Conservation (phyloP, 2,888 invertebrate species). For the Apodemia zela region DNA sequence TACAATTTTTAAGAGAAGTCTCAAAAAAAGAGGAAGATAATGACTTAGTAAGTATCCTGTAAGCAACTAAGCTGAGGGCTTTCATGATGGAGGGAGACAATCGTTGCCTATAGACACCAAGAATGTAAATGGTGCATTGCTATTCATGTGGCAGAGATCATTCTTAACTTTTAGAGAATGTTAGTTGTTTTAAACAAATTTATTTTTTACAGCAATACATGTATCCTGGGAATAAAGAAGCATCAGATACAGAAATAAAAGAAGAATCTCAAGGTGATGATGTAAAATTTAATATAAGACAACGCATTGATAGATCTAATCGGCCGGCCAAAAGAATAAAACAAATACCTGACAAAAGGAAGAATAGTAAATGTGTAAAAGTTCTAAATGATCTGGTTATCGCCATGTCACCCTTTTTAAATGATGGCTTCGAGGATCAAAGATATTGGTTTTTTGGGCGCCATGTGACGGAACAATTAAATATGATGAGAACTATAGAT, state of each 20-base stretch:
- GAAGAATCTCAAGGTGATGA: conserved; percentile 46
- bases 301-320: conserved; percentile 52
- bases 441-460: conserved; percentile 63
- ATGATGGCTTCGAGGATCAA: conserved; percentile 28
- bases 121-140: too few species aligned
- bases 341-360: conserved; percentile 31
- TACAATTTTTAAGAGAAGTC: conserved; percentile 58
- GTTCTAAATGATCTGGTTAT: conserved; percentile 54
- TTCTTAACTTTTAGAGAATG: too few species aligned
- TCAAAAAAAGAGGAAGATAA: conserved; percentile 44
- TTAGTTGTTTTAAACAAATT: not conserved
- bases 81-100: too few species aligned
- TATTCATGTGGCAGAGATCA: too few species aligned
- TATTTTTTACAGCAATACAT: not conserved
- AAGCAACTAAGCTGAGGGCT: too few species aligned
- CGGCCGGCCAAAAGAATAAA: conserved; percentile 46
- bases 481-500: conserved; percentile 53
- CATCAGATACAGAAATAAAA: conserved; percentile 41
- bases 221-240: not conserved
- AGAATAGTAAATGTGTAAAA: conserved; percentile 46
- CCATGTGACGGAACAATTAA: conserved; percentile 59
- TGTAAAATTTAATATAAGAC: conserved; percentile 45
- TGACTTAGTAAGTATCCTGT: conserved; percentile 41
- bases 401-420: conserved; percentile 51
- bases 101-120: too few species aligned